Percentiles rank a stretch among this genome's conserved stretches.
Evolutionary conservation across 2,888 invertebrate genomes (phyloP).

Genomic region (Chrysomela aeneicollis): DNA sequence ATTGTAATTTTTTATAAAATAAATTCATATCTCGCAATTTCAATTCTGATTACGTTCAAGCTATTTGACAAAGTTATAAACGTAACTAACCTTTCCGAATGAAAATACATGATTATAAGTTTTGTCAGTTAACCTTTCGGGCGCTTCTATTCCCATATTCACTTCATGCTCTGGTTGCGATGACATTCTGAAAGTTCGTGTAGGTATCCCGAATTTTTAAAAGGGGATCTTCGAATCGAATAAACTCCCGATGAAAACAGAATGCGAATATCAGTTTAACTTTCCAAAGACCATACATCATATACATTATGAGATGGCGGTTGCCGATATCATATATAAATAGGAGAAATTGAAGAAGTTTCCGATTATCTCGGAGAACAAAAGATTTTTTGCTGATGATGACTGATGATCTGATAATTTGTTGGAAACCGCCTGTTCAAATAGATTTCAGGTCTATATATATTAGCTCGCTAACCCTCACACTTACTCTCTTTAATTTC

Average conservation of each 20-base stretch:
- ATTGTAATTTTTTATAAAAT: too few species aligned
- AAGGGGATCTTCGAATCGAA: not conserved
- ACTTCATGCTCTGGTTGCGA: constrained; percentile 13
- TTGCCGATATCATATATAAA: not conserved
- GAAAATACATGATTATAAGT: not conserved
- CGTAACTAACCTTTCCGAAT: too few species aligned
- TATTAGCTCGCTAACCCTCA: too few species aligned
- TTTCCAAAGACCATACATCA: constrained; percentile 2
- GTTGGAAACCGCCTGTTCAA: too few species aligned
- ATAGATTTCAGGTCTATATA: too few species aligned
- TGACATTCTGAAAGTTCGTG: constrained; percentile 15
- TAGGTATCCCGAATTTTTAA: not conserved
- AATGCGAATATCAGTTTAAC: not conserved
- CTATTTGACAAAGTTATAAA: too few species aligned
- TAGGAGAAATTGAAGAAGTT: constrained; percentile 12
- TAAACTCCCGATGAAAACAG: constrained; percentile 1
- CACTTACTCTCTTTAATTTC: too few species aligned
- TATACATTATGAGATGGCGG: not conserved
- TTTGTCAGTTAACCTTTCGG: not conserved
- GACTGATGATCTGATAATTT: too few species aligned
- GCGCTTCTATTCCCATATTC: not conserved
- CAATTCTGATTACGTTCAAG: not conserved
- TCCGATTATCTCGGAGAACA: not conserved
- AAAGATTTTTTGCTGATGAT: not conserved
- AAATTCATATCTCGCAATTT: too few species aligned